Evolutionary conservation across 2,888 invertebrate genomes (phyloP), one percentile per base, ranked within the genome.

Genomic region (Trissoscelio sp.): DNA sequence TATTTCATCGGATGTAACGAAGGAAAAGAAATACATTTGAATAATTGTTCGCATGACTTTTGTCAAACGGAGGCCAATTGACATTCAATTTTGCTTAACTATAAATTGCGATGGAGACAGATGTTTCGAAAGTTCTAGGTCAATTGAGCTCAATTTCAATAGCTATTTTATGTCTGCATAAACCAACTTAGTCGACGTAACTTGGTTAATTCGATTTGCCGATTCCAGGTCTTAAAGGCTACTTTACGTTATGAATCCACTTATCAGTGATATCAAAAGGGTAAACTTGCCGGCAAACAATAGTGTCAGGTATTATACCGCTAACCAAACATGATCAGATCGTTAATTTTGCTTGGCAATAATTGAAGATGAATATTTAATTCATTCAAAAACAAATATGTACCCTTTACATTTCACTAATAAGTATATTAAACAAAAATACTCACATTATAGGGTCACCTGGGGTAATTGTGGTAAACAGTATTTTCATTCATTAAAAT

Each of bases 81-180:
- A 48, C 16, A 28, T 46, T 62, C 55, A 70, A 70, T 70, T 77
- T 77, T 62, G 42, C 12, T 75, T 4, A 12, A 28, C 22, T 39
- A 11, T 24, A 42, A 48, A 64, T 72, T 44, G 66, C 42, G 24
- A 66, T 9, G 24, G 31, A 48, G 79, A 66, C 79, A 72, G 67
- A 79, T 79, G 72, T 60, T 66, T 58, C 31, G 58, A 66, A 82
- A 75, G 78, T 86, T 86, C 84, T 84, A 85, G 83, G 85, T 80
- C 86, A 86, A 87, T 87, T 86, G 83, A 79, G 77, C 79, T 75
- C 72, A 79, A 77, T 74, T 79, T 44, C 53, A 73, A 73, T 69
- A 77, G 67, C 53, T 57, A 66, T 74, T 78, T 70, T 73, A 75
- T 34, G 69, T 77, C 73, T 51, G 66, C 69, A 75, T 75, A 77